Conservation (phyloP, 92 coral and sea anemone species). For the Blastomussa wellsi region DNA sequence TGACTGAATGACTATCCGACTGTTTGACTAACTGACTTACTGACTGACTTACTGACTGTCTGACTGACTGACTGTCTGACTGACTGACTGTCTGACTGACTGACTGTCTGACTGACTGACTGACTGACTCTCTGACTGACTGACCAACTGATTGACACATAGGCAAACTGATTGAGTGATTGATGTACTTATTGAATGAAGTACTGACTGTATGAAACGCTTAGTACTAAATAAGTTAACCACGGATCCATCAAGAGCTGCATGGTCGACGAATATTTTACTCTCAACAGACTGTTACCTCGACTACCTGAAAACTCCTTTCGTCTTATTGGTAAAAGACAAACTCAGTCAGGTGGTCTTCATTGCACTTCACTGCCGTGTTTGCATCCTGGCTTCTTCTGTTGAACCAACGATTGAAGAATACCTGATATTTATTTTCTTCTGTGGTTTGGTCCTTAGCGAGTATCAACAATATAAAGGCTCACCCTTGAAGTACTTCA, state of each 20-base stretch:
- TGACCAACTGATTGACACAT: background rate
- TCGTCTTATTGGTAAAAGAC: conserved; percentile 38
- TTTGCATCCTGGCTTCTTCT: conserved; percentile 20
- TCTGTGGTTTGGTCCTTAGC: conserved; percentile 24
- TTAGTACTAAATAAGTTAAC: too few species aligned
- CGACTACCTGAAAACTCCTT: conserved; percentile 23
- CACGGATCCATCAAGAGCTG: background rate
- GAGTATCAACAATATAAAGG: conserved; percentile 33
- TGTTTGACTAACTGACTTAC: too few species aligned
- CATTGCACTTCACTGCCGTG: conserved; percentile 22
- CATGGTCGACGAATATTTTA: background rate
- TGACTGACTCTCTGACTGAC: background rate
- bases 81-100: background rate
- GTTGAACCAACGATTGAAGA: conserved; percentile 11
- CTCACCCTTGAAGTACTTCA: conserved; percentile 35
- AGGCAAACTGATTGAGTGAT: background rate
- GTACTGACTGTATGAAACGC: background rate
- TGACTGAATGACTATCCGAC: too few species aligned
- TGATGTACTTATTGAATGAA: background rate
- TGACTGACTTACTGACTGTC: too few species aligned
- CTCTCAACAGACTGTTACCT: conserved; percentile 31
- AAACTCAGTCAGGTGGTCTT: conserved; percentile 28
- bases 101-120: background rate
- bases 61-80: background rate
- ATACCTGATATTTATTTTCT: conserved; percentile 38